A percentile compares a stretch with the other conserved stretches of the same genome.
These are phyloP conservation scores for Parasteatoda tepidariorum DNA, from an alignment of 1,140 invertebrate species.

Conservation along the genomic window DNA sequence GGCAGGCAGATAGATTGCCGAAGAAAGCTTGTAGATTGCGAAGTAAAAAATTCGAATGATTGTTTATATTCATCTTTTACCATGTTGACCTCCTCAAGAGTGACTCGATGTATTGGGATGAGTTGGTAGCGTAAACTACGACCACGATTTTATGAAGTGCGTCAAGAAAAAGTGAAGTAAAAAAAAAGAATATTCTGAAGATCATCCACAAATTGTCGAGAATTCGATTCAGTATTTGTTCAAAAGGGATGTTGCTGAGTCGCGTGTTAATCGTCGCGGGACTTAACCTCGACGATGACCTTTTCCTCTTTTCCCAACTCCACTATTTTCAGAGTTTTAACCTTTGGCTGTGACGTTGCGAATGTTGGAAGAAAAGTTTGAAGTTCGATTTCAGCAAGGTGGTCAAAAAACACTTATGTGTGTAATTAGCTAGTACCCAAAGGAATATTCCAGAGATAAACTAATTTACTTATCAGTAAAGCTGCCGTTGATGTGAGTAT, in stretches of 20 bases:
- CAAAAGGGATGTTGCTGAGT: conserved; percentile 24
- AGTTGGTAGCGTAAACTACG: conserved; percentile 32
- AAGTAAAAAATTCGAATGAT: neutral
- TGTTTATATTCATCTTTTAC: conserved; percentile 50
- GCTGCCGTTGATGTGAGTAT: too few species aligned
- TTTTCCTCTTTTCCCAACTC: neutral
- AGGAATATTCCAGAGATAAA: too few species aligned
- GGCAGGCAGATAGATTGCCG: neutral
- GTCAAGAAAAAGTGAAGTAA: neutral
- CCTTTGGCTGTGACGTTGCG: conserved; percentile 31
- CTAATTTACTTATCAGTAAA: too few species aligned
- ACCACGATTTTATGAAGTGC: neutral
- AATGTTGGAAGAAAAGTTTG: neutral
- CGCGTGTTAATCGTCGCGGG: conserved; percentile 31
- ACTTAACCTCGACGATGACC: conserved; percentile 33
- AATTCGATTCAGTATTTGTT: neutral
- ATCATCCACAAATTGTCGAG: neutral
- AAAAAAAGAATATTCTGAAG: neutral
- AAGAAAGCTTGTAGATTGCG: conserved; percentile 8
- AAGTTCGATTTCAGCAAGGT: conserved; percentile 6
- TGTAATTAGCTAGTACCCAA: too few species aligned
- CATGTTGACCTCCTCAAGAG: conserved; percentile 19
- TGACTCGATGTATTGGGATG: neutral
- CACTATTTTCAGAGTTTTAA: neutral
- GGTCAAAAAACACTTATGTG: neutral